phyloP scores from a whole-genome alignment of 2,113 vertebrate species.

The cat (Felis catus) region DNA sequence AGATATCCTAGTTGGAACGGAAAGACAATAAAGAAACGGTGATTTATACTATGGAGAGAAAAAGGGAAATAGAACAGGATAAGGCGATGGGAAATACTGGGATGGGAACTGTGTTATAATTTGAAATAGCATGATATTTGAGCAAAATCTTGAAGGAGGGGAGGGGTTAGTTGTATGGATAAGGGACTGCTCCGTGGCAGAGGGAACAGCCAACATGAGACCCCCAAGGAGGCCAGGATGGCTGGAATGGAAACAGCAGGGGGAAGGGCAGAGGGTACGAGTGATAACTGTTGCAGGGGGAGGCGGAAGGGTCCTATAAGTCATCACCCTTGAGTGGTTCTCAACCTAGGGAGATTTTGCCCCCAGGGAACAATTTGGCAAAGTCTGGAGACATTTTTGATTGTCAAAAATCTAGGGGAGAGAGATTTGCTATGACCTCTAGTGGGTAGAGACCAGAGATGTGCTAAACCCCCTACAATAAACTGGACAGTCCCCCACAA shows the following conservation, averaged over 20 bases:
- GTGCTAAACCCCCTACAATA: background rate
- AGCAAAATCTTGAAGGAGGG: background rate
- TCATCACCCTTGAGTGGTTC: too few relatives aligned
- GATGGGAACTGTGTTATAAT: background rate
- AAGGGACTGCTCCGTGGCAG: background rate
- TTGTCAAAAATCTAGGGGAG: background rate
- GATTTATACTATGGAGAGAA: background rate
- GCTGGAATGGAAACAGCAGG: background rate
- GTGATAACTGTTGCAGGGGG: rapidly evolving
- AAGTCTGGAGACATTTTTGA: background rate
- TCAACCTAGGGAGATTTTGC: background rate
- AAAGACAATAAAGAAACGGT: background rate
- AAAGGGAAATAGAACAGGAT: background rate
- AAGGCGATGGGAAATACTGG: background rate
- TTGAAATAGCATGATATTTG: background rate
- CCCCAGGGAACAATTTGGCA: background rate
- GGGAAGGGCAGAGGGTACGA: background rate
- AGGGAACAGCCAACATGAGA: background rate
- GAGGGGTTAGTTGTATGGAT: background rate
- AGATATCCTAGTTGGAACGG: background rate
- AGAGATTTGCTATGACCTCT: background rate
- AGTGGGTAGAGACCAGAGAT: background rate
- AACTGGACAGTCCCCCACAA: background rate
- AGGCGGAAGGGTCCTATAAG: too few relatives aligned
- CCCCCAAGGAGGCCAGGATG: background rate